Percentiles rank a stretch among this genome's conserved stretches.
phyloP scores from a whole-genome alignment of 2,797 vertebrate genomes.

The Adrianichthys oophorus region DNA sequence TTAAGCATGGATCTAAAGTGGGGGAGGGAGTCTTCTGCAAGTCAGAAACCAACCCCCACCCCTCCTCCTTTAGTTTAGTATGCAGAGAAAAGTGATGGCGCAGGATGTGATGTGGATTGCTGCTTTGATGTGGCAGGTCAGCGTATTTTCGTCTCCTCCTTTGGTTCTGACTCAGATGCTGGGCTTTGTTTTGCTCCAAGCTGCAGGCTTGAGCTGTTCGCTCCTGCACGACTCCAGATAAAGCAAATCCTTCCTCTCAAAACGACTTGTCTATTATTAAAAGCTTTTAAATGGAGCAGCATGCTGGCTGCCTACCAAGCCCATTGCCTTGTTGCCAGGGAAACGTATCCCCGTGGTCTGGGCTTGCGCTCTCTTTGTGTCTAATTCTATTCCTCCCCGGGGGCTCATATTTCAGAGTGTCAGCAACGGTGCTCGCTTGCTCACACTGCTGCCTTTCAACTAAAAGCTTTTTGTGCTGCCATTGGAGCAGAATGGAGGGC shows the following conservation, averaged over 20 bases:
- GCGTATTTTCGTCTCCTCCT: too few relatives aligned
- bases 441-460: conserved; percentile 93
- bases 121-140: not conserved
- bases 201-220: conserved; percentile 24
- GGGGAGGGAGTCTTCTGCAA: conserved; percentile 42
- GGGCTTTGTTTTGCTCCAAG: conserved; percentile 21
- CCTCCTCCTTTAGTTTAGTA: conserved; percentile 40
- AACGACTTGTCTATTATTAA: conserved; percentile 74
- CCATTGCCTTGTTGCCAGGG: conserved; percentile 71
- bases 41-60: conserved; percentile 26
- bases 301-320: conserved; percentile 65
- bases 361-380: conserved; percentile 12
- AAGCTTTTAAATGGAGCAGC: conserved; percentile 83
- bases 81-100: conserved; percentile 56
- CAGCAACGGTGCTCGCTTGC: conserved; percentile 81
- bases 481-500: conserved; percentile 64
- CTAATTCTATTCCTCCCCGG: conserved; percentile 6
- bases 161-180: conserved; percentile 9
- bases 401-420: conserved; percentile 89
- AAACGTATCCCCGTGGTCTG: conserved; percentile 63
- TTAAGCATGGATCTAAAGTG: not conserved
- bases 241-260: conserved; percentile 49
- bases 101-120: conserved; percentile 26
- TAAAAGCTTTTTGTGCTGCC: conserved; percentile 99
- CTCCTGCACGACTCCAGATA: conserved; percentile 35